These are phyloP conservation scores for Odontomachus brunneus DNA, from an alignment of 1,140 invertebrate genomes.

Conservation along the genomic window DNA sequence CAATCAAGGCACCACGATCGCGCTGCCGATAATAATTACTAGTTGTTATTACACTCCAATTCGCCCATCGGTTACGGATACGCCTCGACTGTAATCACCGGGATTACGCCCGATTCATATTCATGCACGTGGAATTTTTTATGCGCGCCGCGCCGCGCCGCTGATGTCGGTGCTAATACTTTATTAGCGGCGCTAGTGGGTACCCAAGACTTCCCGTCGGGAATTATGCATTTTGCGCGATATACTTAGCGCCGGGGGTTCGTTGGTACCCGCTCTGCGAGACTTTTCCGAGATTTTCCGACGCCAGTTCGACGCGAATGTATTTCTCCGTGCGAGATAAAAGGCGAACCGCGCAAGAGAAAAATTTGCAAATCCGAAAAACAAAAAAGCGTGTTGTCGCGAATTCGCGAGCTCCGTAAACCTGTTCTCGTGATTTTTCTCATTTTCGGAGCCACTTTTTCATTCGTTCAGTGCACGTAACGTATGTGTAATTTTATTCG, in stretches of 20 bases:
- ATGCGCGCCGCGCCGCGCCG: constrained; percentile 36
- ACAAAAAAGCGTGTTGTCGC: too few species aligned
- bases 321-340: neutral
- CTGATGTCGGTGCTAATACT: constrained; percentile 48
- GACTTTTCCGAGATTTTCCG: neutral
- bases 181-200: constrained; percentile 62
- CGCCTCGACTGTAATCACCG: constrained; percentile 68
- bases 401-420: too few species aligned
- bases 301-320: neutral
- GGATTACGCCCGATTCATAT: constrained; percentile 66
- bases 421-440: too few species aligned
- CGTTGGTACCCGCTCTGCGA: neutral
- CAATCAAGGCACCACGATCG: constrained; percentile 27
- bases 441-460: too few species aligned
- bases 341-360: neutral
- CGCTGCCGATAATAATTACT: constrained; percentile 70
- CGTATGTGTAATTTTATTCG: too few species aligned
- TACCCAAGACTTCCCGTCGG: constrained; percentile 59
- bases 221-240: constrained; percentile 34
- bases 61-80: constrained; percentile 69
- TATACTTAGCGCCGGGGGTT: constrained; percentile 16
- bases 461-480: too few species aligned
- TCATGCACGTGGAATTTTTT: constrained; percentile 65
- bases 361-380: neutral
- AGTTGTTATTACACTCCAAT: constrained; percentile 74